Base-by-base conservation (phyloP, 30 jellyfish, hydroid and myxozoan species). In the Aurelia aurita complex sp. Pacific region DNA sequence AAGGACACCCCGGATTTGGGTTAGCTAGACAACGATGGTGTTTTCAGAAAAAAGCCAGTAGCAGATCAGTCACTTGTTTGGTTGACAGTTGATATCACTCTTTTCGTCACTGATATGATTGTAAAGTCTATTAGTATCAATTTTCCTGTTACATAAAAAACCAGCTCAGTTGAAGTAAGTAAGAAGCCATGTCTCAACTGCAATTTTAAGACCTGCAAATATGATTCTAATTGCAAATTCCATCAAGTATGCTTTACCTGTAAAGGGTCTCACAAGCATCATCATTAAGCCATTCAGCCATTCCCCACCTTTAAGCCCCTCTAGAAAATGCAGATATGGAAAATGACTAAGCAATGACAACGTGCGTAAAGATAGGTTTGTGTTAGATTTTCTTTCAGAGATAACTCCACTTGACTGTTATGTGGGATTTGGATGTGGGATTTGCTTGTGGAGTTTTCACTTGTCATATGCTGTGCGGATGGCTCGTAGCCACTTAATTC, bases 41-140 rank as follows among this genome's bases (percentile, higher is more conserved):
- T 67, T 17, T 71, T 71, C 64, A 14, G 64, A 15, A 71, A 71
- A 50, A 14, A 50, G 18, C 67, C 81, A 13, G 81, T 67, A 14
- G 64, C 29, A 5, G 33, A 40, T 29, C 34, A 15, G 5, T 11
- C 64, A 10, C 4, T 40, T 15, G 3, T 5, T 0, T 71, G 81
- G 81, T 33, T 0, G 3, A 61, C 16, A 4, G 34, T 40, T 7
- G 18, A 33, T 15, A 60, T 61, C 18, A 71, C 81, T 13, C 33
- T 71, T 11, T 71, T 12, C 8, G 34, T 71, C 64, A 32, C 81
- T 16, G 6, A 67, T 10, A 67, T 71, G 52, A 11, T 67, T 13
- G 52, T 9, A 3, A 40, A 40, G 52, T 40, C 52, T 2, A 40
- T 0, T 40, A 40, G 52, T 40, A 6, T 40, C 6, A 40, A 3